A percentile compares a stretch with the other conserved stretches of the same genome.
These are phyloP conservation scores for Botia almorhae DNA, from an alignment of 2,797 vertebrate genomes.

Conservation along the genomic window DNA sequence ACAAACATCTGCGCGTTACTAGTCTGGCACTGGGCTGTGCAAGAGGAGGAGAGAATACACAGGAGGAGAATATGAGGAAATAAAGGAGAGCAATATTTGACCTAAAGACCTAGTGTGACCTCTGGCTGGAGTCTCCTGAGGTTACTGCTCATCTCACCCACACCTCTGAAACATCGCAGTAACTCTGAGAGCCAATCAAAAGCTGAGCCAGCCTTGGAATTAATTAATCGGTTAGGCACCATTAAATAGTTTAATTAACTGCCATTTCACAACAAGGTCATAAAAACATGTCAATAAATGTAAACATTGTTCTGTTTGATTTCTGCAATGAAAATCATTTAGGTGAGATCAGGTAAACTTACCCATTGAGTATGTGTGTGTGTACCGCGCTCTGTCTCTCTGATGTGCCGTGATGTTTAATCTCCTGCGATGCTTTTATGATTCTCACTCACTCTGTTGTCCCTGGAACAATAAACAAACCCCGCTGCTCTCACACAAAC, in stretches of 20 bases:
- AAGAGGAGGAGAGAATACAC: not conserved
- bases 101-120: slow-evolving; percentile 40
- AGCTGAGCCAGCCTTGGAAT: slow-evolving; percentile 22
- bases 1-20: not conserved
- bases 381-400: slow-evolving; percentile 49
- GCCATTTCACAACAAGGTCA: not conserved
- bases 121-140: slow-evolving; percentile 25
- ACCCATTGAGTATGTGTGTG: slow-evolving; percentile 76
- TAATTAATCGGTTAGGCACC: slow-evolving; percentile 14
- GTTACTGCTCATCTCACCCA: slow-evolving; percentile 20
- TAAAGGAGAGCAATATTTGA: not conserved
- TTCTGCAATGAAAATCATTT: not conserved
- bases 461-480: slow-evolving; percentile 84
- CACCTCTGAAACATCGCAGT: slow-evolving; percentile 8
- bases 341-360: slow-evolving; percentile 66
- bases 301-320: not conserved
- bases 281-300: not conserved
- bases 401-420: slow-evolving; percentile 83
- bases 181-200: slow-evolving; percentile 29
- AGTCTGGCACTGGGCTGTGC: not conserved
- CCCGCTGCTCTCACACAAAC: slow-evolving; percentile 62
- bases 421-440: slow-evolving; percentile 81
- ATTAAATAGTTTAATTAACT: not conserved
- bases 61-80: not conserved
- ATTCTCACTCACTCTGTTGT: slow-evolving; percentile 83